Conservation (phyloP, 2,888 invertebrate species). For the Plebejus argus region DNA sequence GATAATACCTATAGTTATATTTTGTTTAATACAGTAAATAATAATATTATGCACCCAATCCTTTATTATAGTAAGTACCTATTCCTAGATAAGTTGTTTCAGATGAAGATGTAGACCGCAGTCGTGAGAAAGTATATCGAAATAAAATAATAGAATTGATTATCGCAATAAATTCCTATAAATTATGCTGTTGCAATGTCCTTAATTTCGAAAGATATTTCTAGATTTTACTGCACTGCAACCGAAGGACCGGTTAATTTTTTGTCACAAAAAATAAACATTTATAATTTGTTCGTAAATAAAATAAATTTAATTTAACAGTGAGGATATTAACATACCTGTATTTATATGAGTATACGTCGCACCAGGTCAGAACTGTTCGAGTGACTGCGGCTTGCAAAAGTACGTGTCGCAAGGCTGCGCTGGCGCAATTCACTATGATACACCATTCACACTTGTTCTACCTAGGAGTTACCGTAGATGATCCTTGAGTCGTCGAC, state of each 20-base stretch:
- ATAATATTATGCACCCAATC: too few relatives aligned
- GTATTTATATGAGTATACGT: neutral
- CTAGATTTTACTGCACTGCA: neutral
- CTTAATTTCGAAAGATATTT: neutral
- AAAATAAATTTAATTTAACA: neutral
- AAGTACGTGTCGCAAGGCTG: neutral
- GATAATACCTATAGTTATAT: too few relatives aligned
- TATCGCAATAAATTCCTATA: constrained; percentile 1
- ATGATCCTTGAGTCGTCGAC: neutral
- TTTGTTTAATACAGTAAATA: too few relatives aligned
- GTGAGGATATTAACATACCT: neutral
- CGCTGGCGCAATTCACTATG: neutral
- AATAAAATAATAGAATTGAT: neutral
- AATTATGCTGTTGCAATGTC: neutral
- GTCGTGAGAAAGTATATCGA: neutral
- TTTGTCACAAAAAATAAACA: too few relatives aligned
- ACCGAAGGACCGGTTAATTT: neutral
- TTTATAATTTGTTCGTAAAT: neutral
- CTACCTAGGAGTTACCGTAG: neutral
- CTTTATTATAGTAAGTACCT: too few relatives aligned
- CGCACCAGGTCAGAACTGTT: neutral
- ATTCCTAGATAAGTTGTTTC: too few relatives aligned
- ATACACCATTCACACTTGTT: neutral
- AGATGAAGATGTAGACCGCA: neutral
- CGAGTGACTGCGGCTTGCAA: constrained; percentile 24